These are phyloP conservation scores for Antrozous pallidus DNA, from an alignment of 2,797 vertebrate species.

Conservation along the genomic window DNA sequence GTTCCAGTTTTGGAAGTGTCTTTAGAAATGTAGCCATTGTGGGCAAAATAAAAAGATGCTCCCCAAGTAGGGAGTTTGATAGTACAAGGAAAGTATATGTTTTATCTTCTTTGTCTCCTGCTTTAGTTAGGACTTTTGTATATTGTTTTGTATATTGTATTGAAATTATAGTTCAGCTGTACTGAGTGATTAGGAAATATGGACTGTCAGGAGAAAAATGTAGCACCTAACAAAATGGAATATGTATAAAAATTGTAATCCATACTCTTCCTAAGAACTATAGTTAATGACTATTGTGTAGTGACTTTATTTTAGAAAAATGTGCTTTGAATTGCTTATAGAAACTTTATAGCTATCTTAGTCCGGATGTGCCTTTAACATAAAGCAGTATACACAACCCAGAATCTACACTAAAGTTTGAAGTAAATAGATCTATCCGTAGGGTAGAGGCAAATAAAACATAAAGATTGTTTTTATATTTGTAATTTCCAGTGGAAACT, in stretches of 20 bases:
- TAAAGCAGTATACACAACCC: not conserved
- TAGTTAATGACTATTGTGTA: not conserved
- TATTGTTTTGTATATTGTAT: slow-evolving; percentile 23
- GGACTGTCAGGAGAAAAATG: not conserved
- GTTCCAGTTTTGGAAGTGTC: not conserved
- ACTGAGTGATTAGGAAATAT: not conserved
- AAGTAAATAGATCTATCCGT: not conserved
- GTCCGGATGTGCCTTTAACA: not conserved
- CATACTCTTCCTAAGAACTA: not conserved
- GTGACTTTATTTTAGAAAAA: not conserved
- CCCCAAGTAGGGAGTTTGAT: not conserved
- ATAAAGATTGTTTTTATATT: slow-evolving; percentile 43
- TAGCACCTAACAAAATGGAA: not conserved
- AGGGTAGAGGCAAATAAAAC: slow-evolving; percentile 1
- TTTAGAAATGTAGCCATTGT: not conserved
- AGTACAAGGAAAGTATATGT: not conserved
- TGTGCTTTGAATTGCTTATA: not conserved
- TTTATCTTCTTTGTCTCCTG: not conserved
- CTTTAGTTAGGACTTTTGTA: not conserved
- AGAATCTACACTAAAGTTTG: not conserved
- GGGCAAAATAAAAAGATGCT: not conserved
- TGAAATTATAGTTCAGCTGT: not conserved
- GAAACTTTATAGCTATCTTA: not conserved
- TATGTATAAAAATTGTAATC: slow-evolving; percentile 26
- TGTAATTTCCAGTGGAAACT: slow-evolving; percentile 48